phyloP scores from a whole-genome alignment of 2,113 vertebrate genomes.

The Nerophis ophidion region DNA sequence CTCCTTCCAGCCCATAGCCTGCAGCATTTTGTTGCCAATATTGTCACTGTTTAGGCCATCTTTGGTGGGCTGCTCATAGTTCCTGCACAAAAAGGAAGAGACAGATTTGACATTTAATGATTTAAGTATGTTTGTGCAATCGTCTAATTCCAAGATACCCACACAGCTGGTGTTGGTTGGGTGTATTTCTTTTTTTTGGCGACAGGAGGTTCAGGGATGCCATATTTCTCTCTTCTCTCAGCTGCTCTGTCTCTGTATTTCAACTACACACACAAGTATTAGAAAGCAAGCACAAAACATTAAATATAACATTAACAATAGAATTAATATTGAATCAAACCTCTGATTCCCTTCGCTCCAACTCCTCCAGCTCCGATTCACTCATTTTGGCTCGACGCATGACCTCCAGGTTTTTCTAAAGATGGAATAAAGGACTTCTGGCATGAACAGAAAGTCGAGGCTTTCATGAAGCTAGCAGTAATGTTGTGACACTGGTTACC shows the following conservation, averaged over 20 bases:
- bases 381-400: conserved; percentile 82
- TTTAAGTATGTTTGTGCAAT: not conserved
- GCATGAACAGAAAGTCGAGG: not conserved
- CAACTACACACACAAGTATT: conserved; percentile 67
- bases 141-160: conserved; percentile 32
- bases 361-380: conserved; percentile 89
- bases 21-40: conserved; percentile 98
- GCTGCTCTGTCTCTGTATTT: conserved; percentile 97
- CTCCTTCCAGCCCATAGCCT: conserved; percentile 99
- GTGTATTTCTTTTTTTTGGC: conserved; percentile 95
- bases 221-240: conserved; percentile 94
- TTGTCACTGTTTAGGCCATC: conserved; percentile 96
- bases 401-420: conserved; percentile 96
- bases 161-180: conserved; percentile 83
- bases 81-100: conserved; percentile 63
- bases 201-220: conserved; percentile 92
- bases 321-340: conserved; percentile 52
- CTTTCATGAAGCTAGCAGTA: not conserved
- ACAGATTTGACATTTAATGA: not conserved
- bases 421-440: not conserved
- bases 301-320: not conserved
- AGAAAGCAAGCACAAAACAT: not conserved
- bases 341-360: conserved; percentile 94
- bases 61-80: conserved; percentile 97
- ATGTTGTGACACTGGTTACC: conserved; percentile 63